Base-by-base conservation (phyloP, 2,888 invertebrate genomes). In the Villa cingulata region DNA sequence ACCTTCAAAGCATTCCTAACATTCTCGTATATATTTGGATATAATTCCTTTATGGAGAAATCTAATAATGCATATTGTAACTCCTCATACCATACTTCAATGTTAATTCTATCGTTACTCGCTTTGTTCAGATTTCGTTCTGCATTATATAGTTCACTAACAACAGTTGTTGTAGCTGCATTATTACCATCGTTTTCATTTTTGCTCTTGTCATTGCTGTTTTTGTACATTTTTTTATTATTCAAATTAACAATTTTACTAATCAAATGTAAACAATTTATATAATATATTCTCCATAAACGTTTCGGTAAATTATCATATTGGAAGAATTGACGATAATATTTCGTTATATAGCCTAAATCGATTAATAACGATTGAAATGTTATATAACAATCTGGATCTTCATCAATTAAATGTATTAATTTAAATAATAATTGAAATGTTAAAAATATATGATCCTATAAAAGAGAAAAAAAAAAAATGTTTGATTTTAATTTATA, bases 11-110 rank as follows among this genome's bases (percentile, higher is more conserved):
- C 32, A 12, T 45, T 37, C 29, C 20, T 41, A 14, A 54, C 40
- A 12, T 43, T 43, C 2, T 50, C 48, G 37, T 58, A 56, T 12
- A 56, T 50, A 16, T 54, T 42, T 1, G 53, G 53, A 34, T 56
- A 53, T 36, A 54, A 51, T 14, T 54, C 46, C 14, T 52, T 48
- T 12, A 60, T 42, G 4, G 56, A 49, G 7, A 54, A 42, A 45
- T 60, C 59, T 10, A 59, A 44, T 3, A 58, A 20, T 10, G 56
- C 55, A 17, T 51, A 45, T 44, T 56, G 56, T 7, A 56, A 38
- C 46, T 59, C 59, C 6, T 32, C 34, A 29, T 46, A 51, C 50
- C 56, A 58, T 27, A 48, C 46, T 16, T 48, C 50, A 12, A 48
- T 50, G 7, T 48, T 48, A 16, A 47, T 16, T 20, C 48, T 54